Percentiles rank a stretch among this genome's conserved stretches.
Evolutionary conservation across 2,888 invertebrate species (phyloP).

Genomic region (Pyrocoelia pectoralis): DNA sequence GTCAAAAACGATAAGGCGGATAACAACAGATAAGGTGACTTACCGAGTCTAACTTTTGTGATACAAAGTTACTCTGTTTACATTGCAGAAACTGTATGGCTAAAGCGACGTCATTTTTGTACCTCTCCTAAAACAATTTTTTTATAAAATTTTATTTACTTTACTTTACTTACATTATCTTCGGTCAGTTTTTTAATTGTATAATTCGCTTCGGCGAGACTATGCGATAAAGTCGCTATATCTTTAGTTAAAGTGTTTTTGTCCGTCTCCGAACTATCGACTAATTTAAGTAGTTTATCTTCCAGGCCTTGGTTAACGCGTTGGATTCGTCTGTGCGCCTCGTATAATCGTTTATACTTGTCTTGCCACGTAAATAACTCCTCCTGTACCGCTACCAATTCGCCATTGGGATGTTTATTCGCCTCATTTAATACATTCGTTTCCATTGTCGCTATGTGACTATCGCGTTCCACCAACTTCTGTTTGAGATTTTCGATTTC

Average conservation of each 20-base stretch:
- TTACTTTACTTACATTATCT: conserved; percentile 78
- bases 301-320: conserved; percentile 94
- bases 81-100: conserved; percentile 95
- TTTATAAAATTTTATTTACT: conserved; percentile 24
- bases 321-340: conserved; percentile 92
- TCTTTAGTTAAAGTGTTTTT: conserved; percentile 87
- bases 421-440: conserved; percentile 81
- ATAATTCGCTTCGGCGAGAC: conserved; percentile 85
- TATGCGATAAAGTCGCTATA: conserved; percentile 82
- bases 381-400: conserved; percentile 80
- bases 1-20: too few relatives aligned
- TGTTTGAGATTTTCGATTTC: conserved; percentile 89
- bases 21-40: too few relatives aligned
- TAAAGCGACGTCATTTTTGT: conserved; percentile 91
- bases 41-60: conserved; percentile 89
- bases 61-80: conserved; percentile 93
- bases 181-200: conserved; percentile 83
- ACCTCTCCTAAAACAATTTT: conserved; percentile 90
- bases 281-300: conserved; percentile 91
- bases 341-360: conserved; percentile 90
- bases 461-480: conserved; percentile 81
- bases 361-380: conserved; percentile 89
- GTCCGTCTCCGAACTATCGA: conserved; percentile 91
- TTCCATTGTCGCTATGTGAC: conserved; percentile 86
- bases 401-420: conserved; percentile 66